These are phyloP conservation scores for Sebastes itinus DNA, from an alignment of 2,797 vertebrate species.

Conservation along the genomic window DNA sequence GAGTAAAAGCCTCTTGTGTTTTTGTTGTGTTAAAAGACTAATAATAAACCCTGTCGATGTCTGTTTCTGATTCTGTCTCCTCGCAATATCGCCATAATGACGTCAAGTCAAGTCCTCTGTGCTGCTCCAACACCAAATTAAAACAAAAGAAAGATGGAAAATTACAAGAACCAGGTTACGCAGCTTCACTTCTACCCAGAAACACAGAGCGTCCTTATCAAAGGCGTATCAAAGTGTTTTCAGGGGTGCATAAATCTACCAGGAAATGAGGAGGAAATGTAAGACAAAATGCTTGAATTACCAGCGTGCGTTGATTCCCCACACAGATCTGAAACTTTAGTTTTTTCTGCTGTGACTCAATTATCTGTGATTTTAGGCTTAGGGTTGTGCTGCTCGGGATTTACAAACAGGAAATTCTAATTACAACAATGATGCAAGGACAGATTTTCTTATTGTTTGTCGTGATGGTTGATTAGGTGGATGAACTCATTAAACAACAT, in stretches of 20 bases:
- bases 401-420: constrained; percentile 49
- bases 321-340: constrained; percentile 8
- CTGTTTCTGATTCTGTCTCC: constrained; percentile 24
- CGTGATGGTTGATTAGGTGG: constrained; percentile 56
- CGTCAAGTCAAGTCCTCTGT: neutral
- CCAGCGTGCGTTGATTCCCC: neutral
- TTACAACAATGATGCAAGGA: constrained; percentile 41
- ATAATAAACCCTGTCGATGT: constrained; percentile 62
- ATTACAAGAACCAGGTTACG: neutral
- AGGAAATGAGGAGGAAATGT: constrained; percentile 28
- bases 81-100: constrained; percentile 5
- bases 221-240: constrained; percentile 5
- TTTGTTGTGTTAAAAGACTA: constrained; percentile 49
- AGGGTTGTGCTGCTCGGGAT: constrained; percentile 18
- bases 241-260: constrained; percentile 14
- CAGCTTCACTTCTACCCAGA: neutral
- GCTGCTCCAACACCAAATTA: constrained; percentile 9
- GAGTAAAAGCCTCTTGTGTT: constrained; percentile 67
- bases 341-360: constrained; percentile 9
- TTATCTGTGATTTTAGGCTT: constrained; percentile 39
- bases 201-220: neutral
- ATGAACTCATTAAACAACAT: constrained; percentile 56
- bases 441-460: constrained; percentile 52
- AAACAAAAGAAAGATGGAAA: constrained; percentile 12
- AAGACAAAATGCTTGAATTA: constrained; percentile 32